These are phyloP conservation scores for Caranx ignobilis DNA, from an alignment of 2,113 vertebrate species.

Conservation along the genomic window DNA sequence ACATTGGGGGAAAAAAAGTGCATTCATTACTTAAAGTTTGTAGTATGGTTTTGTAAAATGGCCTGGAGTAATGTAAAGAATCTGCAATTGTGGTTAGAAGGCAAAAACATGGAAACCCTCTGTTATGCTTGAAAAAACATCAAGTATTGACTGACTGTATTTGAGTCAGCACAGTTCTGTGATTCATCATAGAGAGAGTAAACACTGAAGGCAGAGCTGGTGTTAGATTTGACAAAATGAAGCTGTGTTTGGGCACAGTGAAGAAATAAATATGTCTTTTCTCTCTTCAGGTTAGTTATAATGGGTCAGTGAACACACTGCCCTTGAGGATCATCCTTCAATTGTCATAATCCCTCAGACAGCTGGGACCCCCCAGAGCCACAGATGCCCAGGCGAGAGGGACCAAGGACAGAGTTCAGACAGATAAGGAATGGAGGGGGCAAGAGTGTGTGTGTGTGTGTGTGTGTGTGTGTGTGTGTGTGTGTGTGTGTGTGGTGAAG, in stretches of 20 bases:
- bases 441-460: slow-evolving; percentile 10
- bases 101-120: slow-evolving; percentile 4
- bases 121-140: slow-evolving; percentile 5
- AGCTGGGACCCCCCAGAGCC: slow-evolving; percentile 64
- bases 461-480: slow-evolving; percentile 19
- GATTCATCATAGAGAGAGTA: slow-evolving; percentile 1
- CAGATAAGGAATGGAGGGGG: slow-evolving; percentile 18
- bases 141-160: slow-evolving; percentile 1
- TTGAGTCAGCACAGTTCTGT: neutral
- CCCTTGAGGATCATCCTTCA: slow-evolving; percentile 54
- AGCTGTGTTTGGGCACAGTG: neutral
- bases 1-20: neutral
- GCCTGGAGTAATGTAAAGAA: neutral
- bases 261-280: slow-evolving; percentile 21
- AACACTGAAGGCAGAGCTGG: neutral
- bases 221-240: neutral
- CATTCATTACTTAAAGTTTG: neutral
- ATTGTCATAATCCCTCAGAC: slow-evolving; percentile 70
- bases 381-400: slow-evolving; percentile 77
- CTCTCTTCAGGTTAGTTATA: slow-evolving; percentile 41
- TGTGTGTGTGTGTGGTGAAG: slow-evolving; percentile 17
- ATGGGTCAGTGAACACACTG: slow-evolving; percentile 58
- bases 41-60: neutral
- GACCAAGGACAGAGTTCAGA: slow-evolving; percentile 28
- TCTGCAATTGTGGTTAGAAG: slow-evolving; percentile 9